Evolutionary conservation across 2,113 vertebrate genomes (phyloP).

Genomic region (Ciconia stormi): DNA sequence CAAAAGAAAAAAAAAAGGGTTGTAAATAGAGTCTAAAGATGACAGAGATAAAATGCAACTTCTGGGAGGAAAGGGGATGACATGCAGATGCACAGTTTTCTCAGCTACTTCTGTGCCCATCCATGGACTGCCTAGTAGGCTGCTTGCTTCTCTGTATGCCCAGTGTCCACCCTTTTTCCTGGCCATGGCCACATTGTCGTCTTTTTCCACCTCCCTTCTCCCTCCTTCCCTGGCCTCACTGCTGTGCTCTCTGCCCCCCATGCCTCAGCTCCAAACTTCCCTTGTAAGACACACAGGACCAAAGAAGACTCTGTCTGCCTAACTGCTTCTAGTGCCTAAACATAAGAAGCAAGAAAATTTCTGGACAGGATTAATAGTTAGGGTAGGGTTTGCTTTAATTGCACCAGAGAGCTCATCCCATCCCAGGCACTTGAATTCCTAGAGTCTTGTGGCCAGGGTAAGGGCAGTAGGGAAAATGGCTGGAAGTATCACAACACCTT

Average conservation of each 20-base stretch:
- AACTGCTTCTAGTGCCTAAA: background rate
- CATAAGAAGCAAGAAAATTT: background rate
- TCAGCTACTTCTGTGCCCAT: background rate
- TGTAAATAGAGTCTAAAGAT: background rate
- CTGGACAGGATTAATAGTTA: background rate
- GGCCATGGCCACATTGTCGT: rapidly evolving
- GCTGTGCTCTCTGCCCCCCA: background rate
- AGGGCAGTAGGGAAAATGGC: background rate
- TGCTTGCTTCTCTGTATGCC: background rate
- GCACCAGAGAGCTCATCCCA: background rate
- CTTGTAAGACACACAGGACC: background rate
- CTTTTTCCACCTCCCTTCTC: background rate
- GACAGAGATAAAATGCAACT: background rate
- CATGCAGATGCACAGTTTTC: background rate
- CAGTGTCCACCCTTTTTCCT: background rate
- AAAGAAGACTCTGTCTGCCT: background rate
- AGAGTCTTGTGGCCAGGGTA: background rate
- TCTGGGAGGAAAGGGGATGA: background rate
- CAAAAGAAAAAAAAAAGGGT: background rate
- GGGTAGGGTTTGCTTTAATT: background rate
- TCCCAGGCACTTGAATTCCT: background rate
- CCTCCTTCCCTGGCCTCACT: background rate
- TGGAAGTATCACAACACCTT: background rate
- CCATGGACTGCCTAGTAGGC: background rate
- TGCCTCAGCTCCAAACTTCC: background rate